Evolutionary conservation across 2,888 invertebrate species (phyloP), one percentile per base, ranked within the genome.

Genomic region (Loripinus fragilis): DNA sequence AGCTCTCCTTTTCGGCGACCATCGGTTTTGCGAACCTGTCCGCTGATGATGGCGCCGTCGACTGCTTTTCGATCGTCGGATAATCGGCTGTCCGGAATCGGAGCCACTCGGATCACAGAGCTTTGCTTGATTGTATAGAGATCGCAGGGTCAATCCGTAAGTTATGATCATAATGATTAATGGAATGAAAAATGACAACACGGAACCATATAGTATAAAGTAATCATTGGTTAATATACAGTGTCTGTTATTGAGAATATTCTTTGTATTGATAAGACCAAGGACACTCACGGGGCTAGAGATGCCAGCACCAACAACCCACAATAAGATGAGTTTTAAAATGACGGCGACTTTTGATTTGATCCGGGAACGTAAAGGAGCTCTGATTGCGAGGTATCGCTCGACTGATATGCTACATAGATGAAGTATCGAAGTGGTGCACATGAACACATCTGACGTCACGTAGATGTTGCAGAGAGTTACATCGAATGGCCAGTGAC

Each of bases 131-230:
- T 96, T 94, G 55, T 97, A 97, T 90, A 99, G 94, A 45, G 98
- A 95, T 77, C 96, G 95, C n/a, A 98, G 97, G 0, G 99, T 99
- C 87, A 98, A 95, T 2, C 97, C 96, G 92, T 98, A 99, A n/a
- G 98, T 98, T 78, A 98, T 95, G 91, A 98, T 95, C 98, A 99
- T 99, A 86, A 99, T 98, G 52, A 96, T 95, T 85, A 99, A 95
- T 0, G 99, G 99, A 83, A 99, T 98, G 95, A 98, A 98, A 94
- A 99, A 99, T 87, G 98, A 98, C 89, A 98, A 96, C 89, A 98
- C 96, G 72, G 98, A 98, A 45, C 98, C 99, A 88, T 98, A 97
- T 76, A 98, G 95, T 94, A 97, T 91, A 86, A 94, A 94, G 75
- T 92, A 88, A 30, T 90, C 80, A 80, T 93, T 93, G 80, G 80